Percentiles rank a stretch among this genome's conserved stretches.
These are phyloP conservation scores for Eledona agricola DNA, from an alignment of 2,888 invertebrate species.

Conservation along the genomic window DNA sequence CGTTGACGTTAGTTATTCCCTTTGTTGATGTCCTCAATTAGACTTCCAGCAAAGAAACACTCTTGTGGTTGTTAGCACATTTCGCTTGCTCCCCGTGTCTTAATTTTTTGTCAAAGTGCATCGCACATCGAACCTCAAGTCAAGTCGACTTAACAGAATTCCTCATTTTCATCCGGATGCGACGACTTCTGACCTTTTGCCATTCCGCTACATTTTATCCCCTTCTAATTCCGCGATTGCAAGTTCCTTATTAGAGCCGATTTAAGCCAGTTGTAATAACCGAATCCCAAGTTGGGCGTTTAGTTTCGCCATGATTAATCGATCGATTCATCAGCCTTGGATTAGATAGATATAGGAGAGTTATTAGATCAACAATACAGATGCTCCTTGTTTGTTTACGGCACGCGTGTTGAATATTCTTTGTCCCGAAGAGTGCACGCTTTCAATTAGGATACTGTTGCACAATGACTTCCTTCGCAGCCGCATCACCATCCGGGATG, in stretches of 20 bases:
- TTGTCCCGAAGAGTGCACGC: slow-evolving; percentile 1
- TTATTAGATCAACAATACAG: slow-evolving; percentile 8
- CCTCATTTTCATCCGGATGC: neutral
- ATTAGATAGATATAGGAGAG: too few species aligned
- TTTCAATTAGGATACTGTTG: slow-evolving; percentile 19
- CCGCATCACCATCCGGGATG: slow-evolving; percentile 17
- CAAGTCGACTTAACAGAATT: neutral
- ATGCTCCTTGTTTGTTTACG: slow-evolving; percentile 16
- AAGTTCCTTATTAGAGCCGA: too few species aligned
- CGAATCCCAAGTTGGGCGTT: too few species aligned
- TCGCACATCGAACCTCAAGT: neutral
- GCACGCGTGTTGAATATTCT: slow-evolving; percentile 2
- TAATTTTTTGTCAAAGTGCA: too few species aligned
- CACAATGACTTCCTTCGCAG: slow-evolving; percentile 7
- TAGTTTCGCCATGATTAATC: too few species aligned
- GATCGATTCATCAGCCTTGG: too few species aligned
- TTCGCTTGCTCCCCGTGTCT: too few species aligned
- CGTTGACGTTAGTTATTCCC: too few species aligned
- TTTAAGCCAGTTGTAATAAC: too few species aligned
- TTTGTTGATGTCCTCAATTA: too few species aligned
- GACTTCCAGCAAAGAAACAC: too few species aligned
- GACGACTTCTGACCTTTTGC: slow-evolving; percentile 7
- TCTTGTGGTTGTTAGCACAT: too few species aligned
- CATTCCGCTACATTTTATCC: neutral
- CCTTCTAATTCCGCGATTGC: neutral